These are phyloP conservation scores for Macrobrachium rosenbergii DNA, from an alignment of 1,140 invertebrate species.

Conservation along the genomic window DNA sequence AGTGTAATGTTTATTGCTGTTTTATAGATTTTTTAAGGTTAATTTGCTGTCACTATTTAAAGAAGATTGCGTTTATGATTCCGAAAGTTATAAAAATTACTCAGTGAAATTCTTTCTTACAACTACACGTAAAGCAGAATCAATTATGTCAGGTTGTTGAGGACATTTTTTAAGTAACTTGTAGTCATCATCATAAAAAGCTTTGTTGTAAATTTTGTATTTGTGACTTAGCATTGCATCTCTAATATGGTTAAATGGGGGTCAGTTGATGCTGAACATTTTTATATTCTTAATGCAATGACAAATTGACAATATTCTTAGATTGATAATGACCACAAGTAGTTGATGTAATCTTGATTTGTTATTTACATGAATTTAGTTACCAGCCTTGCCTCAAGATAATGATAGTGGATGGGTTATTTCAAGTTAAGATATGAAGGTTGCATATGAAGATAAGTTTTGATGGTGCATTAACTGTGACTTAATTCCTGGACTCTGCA, in stretches of 20 bases:
- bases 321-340: constrained; percentile 10
- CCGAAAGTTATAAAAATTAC: too few relatives aligned
- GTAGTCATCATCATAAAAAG: too few relatives aligned
- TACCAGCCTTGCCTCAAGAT: constrained; percentile 21
- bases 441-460: constrained; percentile 12
- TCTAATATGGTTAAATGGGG: constrained; percentile 7
- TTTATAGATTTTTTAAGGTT: too few relatives aligned
- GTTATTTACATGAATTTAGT: constrained; percentile 14
- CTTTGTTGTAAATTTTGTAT: neutral
- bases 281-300: constrained; percentile 17
- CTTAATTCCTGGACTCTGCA: constrained; percentile 32
- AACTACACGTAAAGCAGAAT: too few relatives aligned
- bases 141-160: neutral
- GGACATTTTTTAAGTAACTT: neutral
- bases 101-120: too few relatives aligned
- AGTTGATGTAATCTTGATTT: constrained; percentile 30
- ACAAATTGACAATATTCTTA: constrained; percentile 9
- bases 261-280: constrained; percentile 22
- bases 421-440: neutral
- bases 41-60: too few relatives aligned
- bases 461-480: constrained; percentile 29
- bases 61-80: too few relatives aligned
- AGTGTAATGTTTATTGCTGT: too few relatives aligned
- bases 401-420: constrained; percentile 16
- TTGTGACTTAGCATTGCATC: constrained; percentile 6